A percentile compares a stretch with the other conserved stretches of the same genome.
phyloP scores from a whole-genome alignment of 2,888 invertebrate genomes.

The Syrphus vitripennis region DNA sequence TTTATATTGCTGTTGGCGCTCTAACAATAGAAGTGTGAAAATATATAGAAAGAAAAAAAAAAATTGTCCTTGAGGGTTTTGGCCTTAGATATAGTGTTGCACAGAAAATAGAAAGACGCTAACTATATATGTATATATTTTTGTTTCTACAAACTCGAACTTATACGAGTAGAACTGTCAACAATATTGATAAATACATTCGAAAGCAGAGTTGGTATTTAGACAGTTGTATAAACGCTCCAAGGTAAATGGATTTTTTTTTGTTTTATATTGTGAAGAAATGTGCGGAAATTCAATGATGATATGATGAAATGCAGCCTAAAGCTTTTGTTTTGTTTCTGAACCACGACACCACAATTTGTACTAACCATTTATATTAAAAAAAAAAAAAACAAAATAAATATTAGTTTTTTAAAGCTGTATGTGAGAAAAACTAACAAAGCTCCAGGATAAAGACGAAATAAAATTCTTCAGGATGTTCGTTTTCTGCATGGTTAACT shows the following conservation, averaged over 20 bases:
- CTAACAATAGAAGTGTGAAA: conserved; percentile 36
- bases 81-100: neutral
- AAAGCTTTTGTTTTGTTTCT: neutral
- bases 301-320: conserved; percentile 21
- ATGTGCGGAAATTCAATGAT: conserved; percentile 65
- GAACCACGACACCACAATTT: neutral
- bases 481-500: neutral
- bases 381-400: neutral
- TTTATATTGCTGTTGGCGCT: neutral
- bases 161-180: conserved; percentile 44
- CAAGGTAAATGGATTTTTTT: conserved; percentile 8
- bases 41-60: conserved; percentile 12
- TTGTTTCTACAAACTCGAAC: conserved; percentile 35
- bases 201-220: conserved; percentile 28
- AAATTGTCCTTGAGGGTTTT: conserved; percentile 19
- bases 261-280: neutral
- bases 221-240: conserved; percentile 40
- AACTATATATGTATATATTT: neutral
- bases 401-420: neutral
- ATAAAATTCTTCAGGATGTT: neutral
- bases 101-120: neutral
- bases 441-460: neutral
- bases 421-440: neutral
- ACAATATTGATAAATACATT: conserved; percentile 45
- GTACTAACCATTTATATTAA: neutral